A percentile compares a stretch with the other conserved stretches of the same genome.
Evolutionary conservation across 2,888 invertebrate species (phyloP).

Genomic region (Meiosimyza decipiens): DNA sequence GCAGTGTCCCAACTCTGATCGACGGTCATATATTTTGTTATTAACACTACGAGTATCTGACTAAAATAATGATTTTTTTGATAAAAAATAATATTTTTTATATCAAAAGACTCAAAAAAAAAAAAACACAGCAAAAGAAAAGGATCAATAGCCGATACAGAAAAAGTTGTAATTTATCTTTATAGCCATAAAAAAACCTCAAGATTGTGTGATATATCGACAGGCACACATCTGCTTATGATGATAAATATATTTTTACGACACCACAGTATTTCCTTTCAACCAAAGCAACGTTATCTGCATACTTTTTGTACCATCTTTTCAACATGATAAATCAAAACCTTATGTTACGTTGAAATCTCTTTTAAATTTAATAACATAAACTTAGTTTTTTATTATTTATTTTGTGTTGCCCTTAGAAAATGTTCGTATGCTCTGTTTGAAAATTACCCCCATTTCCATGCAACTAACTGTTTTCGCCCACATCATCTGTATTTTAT

Average conservation of each 20-base stretch:
- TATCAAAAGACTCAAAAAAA: no score
- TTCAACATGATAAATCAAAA: slow-evolving; percentile 2
- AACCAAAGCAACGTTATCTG: background rate
- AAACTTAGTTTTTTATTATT: slow-evolving; percentile 22
- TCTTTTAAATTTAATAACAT: slow-evolving; percentile 47
- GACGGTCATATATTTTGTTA: no score
- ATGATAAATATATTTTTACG: slow-evolving; percentile 22
- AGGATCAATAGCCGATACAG: no score
- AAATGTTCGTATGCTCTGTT: slow-evolving; percentile 34
- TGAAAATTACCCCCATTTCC: slow-evolving; percentile 37
- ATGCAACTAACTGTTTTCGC: background rate
- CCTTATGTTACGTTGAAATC: slow-evolving; percentile 48
- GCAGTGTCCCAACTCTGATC: no score
- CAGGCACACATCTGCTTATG: slow-evolving; percentile 16
- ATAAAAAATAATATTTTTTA: no score
- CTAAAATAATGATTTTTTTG: no score
- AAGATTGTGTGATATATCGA: slow-evolving; percentile 8
- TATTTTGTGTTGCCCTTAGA: slow-evolving; percentile 22
- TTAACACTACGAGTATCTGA: no score
- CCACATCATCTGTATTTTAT: slow-evolving; percentile 12
- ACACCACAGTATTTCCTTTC: background rate
- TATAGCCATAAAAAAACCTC: slow-evolving; percentile 20
- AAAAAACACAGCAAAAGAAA: no score
- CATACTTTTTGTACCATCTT: background rate
- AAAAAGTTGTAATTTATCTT: slow-evolving; percentile 11